Percentiles rank a stretch among this genome's conserved stretches.
Conservation (phyloP, 2,113 vertebrate species). For the Microcebus jonahi region DNA sequence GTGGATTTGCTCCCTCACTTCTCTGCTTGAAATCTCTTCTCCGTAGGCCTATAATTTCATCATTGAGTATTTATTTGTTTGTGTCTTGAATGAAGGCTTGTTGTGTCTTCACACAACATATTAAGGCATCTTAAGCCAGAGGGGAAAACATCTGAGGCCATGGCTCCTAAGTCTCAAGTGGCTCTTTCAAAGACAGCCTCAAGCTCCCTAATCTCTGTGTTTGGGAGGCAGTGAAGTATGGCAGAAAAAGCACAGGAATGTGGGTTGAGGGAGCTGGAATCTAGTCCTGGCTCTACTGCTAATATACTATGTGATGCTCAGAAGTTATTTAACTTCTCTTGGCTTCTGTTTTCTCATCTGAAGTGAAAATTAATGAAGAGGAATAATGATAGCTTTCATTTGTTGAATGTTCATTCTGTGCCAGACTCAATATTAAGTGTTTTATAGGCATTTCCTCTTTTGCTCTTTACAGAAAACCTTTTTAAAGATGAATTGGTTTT, state of each 20-base stretch:
- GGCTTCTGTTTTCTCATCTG: not conserved
- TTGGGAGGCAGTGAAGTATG: not conserved
- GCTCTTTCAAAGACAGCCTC: not conserved
- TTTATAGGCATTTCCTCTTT: not conserved
- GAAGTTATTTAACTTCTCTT: not conserved
- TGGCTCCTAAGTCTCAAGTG: not conserved
- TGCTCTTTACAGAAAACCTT: not conserved
- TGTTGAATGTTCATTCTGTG: not conserved
- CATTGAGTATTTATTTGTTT: not conserved
- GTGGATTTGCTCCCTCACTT: not conserved
- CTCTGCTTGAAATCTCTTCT: not conserved
- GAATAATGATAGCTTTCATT: not conserved
- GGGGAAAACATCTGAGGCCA: not conserved
- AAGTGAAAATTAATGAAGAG: not conserved
- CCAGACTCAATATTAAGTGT: not conserved
- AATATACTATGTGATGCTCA: not conserved
- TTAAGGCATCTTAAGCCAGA: not conserved
- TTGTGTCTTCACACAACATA: not conserved
- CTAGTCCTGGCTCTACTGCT: not conserved
- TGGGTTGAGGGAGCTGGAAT: not conserved
- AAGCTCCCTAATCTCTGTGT: not conserved
- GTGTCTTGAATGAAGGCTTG: not conserved
- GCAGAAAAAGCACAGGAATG: not conserved
- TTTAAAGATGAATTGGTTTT: conserved; percentile 7
- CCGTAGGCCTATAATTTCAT: not conserved